Conservation (phyloP, 2,888 invertebrate genomes). For the Brassicogethes aeneus region DNA sequence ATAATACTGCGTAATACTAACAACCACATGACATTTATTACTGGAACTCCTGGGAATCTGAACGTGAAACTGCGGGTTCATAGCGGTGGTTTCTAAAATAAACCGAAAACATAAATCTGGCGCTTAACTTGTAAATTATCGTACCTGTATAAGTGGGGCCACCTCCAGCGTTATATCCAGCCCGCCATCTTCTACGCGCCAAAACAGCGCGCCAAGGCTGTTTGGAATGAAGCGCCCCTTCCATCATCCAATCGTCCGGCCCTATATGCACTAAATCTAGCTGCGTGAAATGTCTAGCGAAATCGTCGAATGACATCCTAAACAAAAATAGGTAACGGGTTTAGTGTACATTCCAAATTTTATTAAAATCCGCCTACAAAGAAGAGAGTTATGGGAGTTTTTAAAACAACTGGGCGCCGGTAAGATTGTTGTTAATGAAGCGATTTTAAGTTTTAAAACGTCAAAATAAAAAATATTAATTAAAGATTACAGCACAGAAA, state of each 20-base stretch:
- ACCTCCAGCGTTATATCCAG: constrained; percentile 63
- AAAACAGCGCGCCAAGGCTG: constrained; percentile 64
- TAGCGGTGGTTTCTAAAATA: constrained; percentile 51
- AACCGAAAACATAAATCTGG: too few relatives aligned
- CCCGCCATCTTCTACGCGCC: constrained; percentile 57
- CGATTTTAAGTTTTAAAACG: too few relatives aligned
- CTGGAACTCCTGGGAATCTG: constrained; percentile 54
- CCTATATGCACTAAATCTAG: constrained; percentile 66
- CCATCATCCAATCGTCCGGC: constrained; percentile 67
- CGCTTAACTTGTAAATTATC: too few relatives aligned
- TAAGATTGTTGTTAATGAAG: too few relatives aligned
- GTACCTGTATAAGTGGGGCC: constrained; percentile 52
- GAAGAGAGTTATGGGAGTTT: too few relatives aligned
- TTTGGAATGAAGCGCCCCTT: constrained; percentile 56
- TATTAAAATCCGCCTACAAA: too few relatives aligned
- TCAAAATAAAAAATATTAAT: too few relatives aligned
- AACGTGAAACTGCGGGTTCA: constrained; percentile 65
- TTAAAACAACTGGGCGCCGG: too few relatives aligned
- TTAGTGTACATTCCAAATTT: too few relatives aligned
- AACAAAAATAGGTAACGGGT: constrained; percentile 47
- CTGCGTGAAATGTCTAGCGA: constrained; percentile 55
- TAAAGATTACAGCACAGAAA: too few relatives aligned
- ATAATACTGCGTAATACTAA: constrained; percentile 61
- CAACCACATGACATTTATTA: constrained; percentile 63
- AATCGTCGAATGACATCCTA: constrained; percentile 66